Evolutionary conservation across 30 jellyfish, hydroid and myxozoan species (phyloP), one percentile per base, ranked within the genome.

Genomic region (Cassiopea andromeda): DNA sequence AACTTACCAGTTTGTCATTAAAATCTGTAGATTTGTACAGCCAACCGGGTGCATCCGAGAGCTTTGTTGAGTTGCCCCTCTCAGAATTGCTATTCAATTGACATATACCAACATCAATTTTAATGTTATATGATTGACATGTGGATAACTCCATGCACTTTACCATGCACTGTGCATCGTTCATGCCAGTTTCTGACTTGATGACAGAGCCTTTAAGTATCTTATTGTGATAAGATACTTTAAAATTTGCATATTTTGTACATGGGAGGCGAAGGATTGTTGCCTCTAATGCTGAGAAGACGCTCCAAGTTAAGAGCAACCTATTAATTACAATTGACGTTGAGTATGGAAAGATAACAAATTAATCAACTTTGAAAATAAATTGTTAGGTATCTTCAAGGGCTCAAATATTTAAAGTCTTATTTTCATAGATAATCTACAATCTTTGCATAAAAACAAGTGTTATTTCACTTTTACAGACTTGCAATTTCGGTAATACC

Each of bases 1-100:
- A 27, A 18, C 84, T 4, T 75, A 75, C 84, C 69, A 75, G 69
- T 46, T 50, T 75, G 6, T 75, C 69, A 13, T 47, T 75, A 70
- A 16, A 75, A 47, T 75, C 84, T 45, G 84, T 75, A 44, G 84
- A 75, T 47, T 75, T 75, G 84, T 75, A 75, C 16, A 75, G n/a
- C 84, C 84, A 75, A 12, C 84, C 84, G 14, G 46, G 64, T 44
- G 45, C 84, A 46, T 75, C 84, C n/a, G 71, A 14, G 15, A 75
- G 71, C 69, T 45, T 10, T 4, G 84, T 45, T 2, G 69, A 69
- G 47, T 75, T 49, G 14, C 68, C 68, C 14, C 70, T 49, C 43
- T 44, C 12, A 8, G 68, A 46, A 9, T 75, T 75, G 12, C 70
- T 44, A 44, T 47, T 75, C 69, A 75, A 47, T 38, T 75, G 70